phyloP scores from a whole-genome alignment of 2,113 vertebrate species.

The Empidonax alnorum region DNA sequence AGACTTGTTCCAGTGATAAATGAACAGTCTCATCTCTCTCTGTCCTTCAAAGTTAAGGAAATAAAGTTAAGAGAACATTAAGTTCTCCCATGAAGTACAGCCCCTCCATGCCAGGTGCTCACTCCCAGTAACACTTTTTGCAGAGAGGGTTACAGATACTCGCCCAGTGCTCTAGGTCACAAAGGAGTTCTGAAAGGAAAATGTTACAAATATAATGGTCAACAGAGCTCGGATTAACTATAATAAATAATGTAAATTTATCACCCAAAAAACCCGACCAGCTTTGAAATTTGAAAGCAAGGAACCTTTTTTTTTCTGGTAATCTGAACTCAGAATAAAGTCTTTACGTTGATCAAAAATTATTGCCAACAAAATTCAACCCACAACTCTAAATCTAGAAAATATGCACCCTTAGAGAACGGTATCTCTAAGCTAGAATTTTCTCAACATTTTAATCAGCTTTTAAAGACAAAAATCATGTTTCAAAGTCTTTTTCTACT shows the following conservation, averaged over 20 bases:
- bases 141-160: neutral
- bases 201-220: neutral
- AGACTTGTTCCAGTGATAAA: neutral
- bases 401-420: neutral
- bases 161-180: neutral
- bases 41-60: neutral
- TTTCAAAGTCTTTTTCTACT: neutral
- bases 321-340: neutral
- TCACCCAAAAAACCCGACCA: fast-evolving
- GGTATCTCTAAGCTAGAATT: neutral
- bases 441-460: neutral
- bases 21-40: neutral
- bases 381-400: neutral
- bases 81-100: neutral
- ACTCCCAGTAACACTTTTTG: neutral
- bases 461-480: neutral
- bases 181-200: neutral
- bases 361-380: neutral
- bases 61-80: neutral
- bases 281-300: neutral
- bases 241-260: neutral
- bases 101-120: neutral
- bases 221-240: neutral
- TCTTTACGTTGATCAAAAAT: neutral
- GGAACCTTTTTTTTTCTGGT: neutral